Conservation (phyloP, 2,113 vertebrate species). For the Alosa alosa region DNA sequence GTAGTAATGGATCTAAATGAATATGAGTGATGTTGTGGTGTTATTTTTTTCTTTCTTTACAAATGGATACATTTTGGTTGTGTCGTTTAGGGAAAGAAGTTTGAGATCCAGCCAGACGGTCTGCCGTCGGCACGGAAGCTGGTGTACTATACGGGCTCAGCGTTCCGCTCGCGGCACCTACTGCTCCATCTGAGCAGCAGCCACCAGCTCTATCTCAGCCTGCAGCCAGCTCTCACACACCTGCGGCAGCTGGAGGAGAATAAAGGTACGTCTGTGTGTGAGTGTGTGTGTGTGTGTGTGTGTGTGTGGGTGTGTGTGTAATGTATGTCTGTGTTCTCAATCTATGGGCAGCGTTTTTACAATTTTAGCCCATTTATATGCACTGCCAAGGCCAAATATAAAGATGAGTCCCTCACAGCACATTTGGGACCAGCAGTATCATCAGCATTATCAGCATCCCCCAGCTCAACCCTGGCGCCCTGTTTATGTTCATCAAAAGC, state of each 20-base stretch:
- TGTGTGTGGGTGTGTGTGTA: too few species aligned
- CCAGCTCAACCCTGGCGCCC: too few species aligned
- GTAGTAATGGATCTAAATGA: constrained; percentile 4
- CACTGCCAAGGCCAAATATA: too few species aligned
- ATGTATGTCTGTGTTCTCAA: too few species aligned
- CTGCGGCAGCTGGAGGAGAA: constrained; percentile 80
- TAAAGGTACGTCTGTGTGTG: constrained; percentile 69
- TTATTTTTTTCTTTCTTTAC: too few species aligned
- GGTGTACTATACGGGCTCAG: constrained; percentile 83
- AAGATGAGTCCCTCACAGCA: too few species aligned
- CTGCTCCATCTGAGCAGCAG: constrained; percentile 82
- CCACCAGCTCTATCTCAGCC: constrained; percentile 81
- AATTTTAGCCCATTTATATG: too few species aligned
- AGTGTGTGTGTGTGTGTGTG: background rate
- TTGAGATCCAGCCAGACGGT: constrained; percentile 88
- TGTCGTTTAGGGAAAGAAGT: constrained; percentile 80
- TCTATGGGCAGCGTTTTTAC: too few species aligned
- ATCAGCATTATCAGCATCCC: too few species aligned
- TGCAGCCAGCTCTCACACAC: constrained; percentile 77
- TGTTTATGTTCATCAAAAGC: background rate
- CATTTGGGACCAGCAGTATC: too few species aligned
- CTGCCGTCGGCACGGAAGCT: constrained; percentile 83
- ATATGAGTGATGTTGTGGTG: background rate
- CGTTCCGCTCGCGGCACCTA: constrained; percentile 81
- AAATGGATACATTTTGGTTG: constrained; percentile 30